A percentile compares a stretch with the other conserved stretches of the same genome.
These are phyloP conservation scores for Phymanthus crucifer DNA, from an alignment of 92 coral and sea anemone genomes.

Conservation along the genomic window DNA sequence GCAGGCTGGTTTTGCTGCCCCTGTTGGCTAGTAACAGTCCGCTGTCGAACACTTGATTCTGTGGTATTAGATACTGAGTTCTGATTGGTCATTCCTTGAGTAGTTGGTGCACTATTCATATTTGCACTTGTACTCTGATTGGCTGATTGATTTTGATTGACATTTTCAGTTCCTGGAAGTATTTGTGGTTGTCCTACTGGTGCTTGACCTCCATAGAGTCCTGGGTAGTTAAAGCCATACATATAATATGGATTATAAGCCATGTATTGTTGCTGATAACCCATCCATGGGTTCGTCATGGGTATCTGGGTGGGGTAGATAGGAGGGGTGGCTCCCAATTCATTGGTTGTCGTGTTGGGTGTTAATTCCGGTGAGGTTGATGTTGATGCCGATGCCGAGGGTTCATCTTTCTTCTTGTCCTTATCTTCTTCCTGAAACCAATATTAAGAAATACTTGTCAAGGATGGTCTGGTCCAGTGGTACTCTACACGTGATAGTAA, in stretches of 20 bases:
- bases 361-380: constrained; percentile 27
- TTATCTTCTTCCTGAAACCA: constrained; percentile 68
- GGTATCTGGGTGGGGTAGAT: constrained; percentile 15
- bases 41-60: constrained; percentile 46
- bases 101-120: background rate
- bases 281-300: constrained; percentile 32
- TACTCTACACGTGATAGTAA: background rate
- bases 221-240: constrained; percentile 28
- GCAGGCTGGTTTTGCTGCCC: constrained; percentile 5
- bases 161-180: constrained; percentile 6
- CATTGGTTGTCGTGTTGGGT: constrained; percentile 4
- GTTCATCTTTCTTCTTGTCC: constrained; percentile 41
- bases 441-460: background rate
- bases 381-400: background rate
- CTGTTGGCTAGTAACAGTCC: constrained; percentile 40
- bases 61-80: constrained; percentile 10
- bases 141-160: constrained; percentile 43
- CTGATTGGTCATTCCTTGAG: constrained; percentile 43
- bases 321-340: constrained; percentile 25
- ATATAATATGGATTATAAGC: constrained; percentile 61
- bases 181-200: constrained; percentile 21
- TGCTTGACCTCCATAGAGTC: constrained; percentile 25
- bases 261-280: constrained; percentile 46
- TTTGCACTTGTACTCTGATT: constrained; percentile 18
- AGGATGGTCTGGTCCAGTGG: background rate